A percentile compares a stretch with the other conserved stretches of the same genome.
Evolutionary conservation across 2,888 invertebrate species (phyloP).

Genomic region (Pterobdella sp.): DNA sequence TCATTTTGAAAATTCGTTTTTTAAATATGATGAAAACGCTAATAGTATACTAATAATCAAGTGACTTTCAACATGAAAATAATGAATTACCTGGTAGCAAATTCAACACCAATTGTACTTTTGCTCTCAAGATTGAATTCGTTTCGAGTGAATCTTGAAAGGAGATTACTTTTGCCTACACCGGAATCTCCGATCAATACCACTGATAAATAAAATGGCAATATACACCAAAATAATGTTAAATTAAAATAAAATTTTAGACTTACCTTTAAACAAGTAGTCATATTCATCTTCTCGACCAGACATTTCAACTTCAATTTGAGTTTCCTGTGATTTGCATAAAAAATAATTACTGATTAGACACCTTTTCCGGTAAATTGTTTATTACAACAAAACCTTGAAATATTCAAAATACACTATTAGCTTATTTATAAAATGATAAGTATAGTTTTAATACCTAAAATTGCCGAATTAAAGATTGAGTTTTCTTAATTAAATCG

Average conservation of each 20-base stretch:
- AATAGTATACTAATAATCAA: no score
- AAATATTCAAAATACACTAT: no score
- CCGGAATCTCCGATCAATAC: constrained; percentile 99
- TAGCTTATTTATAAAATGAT: no score
- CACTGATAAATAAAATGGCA: constrained; percentile 61
- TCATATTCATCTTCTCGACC: constrained; percentile 33
- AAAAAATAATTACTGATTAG: constrained; percentile 6
- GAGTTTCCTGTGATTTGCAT: constrained; percentile 13
- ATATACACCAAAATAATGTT: neutral
- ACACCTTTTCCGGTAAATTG: constrained; percentile 12
- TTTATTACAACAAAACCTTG: no score
- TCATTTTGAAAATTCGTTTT: no score
- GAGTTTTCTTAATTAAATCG: no score
- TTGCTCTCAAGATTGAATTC: constrained; percentile 99
- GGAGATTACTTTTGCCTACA: constrained; percentile 97
- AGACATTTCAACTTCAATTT: constrained; percentile 28
- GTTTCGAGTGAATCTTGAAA: constrained; percentile 98
- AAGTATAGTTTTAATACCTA: no score
- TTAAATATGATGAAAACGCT: no score
- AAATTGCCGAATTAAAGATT: no score
- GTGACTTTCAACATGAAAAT: no score
- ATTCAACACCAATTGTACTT: constrained; percentile 99
- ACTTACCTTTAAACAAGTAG: constrained; percentile 32
- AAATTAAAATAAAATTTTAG: neutral
- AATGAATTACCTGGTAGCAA: constrained; percentile 78